Conservation (phyloP, 2,888 invertebrate species). For the Crematogaster levior region DNA sequence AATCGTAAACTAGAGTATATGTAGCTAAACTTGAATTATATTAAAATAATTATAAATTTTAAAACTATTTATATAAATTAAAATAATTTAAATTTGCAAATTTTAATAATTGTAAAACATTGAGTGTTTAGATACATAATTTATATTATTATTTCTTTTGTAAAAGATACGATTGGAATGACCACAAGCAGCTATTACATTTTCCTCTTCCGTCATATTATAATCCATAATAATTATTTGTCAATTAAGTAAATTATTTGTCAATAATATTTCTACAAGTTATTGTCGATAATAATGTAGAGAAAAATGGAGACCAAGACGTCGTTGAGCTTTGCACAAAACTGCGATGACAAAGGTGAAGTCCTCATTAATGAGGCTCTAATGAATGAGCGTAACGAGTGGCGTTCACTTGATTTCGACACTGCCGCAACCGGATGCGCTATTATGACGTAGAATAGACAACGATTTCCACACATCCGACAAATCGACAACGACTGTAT, state of each 20-base stretch:
- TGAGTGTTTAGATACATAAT: neutral
- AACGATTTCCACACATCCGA: conserved; percentile 55
- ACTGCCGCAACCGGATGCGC: conserved; percentile 65
- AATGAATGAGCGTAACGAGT: conserved; percentile 70
- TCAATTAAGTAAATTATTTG: neutral
- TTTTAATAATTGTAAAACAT: neutral
- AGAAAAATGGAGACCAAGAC: neutral
- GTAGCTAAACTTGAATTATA: neutral
- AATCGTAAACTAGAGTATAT: neutral
- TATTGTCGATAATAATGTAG: neutral
- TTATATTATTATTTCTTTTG: neutral
- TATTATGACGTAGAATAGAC: conserved; percentile 53
- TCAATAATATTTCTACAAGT: neutral
- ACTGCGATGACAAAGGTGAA: conserved; percentile 57
- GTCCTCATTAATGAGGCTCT: conserved; percentile 67
- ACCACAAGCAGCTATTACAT: neutral
- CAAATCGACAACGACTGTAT: conserved; percentile 57
- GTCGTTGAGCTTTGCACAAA: conserved; percentile 31
- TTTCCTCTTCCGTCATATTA: neutral
- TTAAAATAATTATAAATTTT: neutral
- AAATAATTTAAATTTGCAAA: neutral
- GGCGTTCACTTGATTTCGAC: conserved; percentile 67
- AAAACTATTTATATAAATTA: neutral
- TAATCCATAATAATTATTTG: neutral
- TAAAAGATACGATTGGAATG: neutral